These are phyloP conservation scores for Gambusia holbrooki DNA, from an alignment of 2,113 vertebrate species.

Conservation along the genomic window DNA sequence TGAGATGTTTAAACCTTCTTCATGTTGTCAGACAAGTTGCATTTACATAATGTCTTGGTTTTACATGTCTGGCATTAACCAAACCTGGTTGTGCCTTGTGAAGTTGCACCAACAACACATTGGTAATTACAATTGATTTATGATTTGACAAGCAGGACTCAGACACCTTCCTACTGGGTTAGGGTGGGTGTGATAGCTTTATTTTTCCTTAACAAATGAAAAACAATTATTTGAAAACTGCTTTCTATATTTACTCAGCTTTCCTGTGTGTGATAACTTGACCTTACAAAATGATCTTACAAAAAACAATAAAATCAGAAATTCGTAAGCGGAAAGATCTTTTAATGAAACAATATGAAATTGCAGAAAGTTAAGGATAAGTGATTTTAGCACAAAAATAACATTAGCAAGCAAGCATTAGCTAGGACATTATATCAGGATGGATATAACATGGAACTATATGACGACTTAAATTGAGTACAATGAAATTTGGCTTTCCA, in stretches of 20 bases:
- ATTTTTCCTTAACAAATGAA: too few species aligned
- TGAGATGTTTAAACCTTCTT: background rate
- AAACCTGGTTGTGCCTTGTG: too few species aligned
- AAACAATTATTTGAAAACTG: background rate
- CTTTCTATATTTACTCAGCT: background rate
- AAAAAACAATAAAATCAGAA: background rate
- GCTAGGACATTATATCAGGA: background rate
- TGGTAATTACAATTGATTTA: too few species aligned
- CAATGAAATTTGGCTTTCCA: conserved; percentile 21
- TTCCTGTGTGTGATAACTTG: background rate
- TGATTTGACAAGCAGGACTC: too few species aligned
- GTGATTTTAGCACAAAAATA: background rate
- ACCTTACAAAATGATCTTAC: background rate
- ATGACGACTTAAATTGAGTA: conserved; percentile 8
- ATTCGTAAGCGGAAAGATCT: background rate
- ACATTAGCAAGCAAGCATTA: background rate
- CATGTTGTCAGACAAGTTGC: background rate
- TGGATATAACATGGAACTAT: conserved; percentile 14
- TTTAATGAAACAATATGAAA: background rate
- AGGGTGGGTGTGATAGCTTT: too few species aligned
- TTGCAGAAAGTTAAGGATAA: too few species aligned
- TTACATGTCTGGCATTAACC: background rate
- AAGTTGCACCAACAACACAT: too few species aligned
- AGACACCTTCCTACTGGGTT: too few species aligned
- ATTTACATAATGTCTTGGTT: background rate